Evolutionary conservation across 2,888 invertebrate genomes (phyloP), one percentile per base, ranked within the genome.

Genomic region (Bembecia ichneumoniformis): DNA sequence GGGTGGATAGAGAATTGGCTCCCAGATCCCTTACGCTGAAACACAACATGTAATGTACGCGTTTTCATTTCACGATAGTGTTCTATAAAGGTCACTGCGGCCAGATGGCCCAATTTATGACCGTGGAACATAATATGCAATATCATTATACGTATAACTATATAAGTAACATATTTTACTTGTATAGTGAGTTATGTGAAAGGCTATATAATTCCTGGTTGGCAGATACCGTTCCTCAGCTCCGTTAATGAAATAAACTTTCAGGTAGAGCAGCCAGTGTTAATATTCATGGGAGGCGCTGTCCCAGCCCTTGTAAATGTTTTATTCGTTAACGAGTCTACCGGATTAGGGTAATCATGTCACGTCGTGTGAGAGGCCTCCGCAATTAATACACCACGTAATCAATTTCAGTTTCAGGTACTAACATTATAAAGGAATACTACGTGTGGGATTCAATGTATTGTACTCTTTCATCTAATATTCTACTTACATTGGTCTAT

Each of bases 311-410:
- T 75, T 80, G 82, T 84, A 82, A 84, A 86, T 86, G 83, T 86
- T 86, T 84, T 81, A 84, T 86, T 77, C 82, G 86, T 78, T 86
- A 86, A 84, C 86, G 83, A 83, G 80, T 74, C 70, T 62, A 60
- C 64, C 52, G 77, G 77, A 82, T 84, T 83, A 82, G 68, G 73
- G 81, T 76, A 83, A 83, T 82, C 82, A 74, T 79, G 82, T 82
- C 86, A 84, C 83, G 82, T 82, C 68, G 79, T 81, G 68, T 78
- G 77, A 68, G 63, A 65, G 71, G 67, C 68, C 68, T 74, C 62
- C 64, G 69, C 75, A 75, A 84, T 83, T 83, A 82, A 82, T 81
- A 75, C 64, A 62, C 58, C 52, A 51, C 64, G 70, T 78, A 77
- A 82, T 83, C 79, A 82, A 81, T 82, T 82, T 71, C 49, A 51